Percentiles rank a stretch among this genome's conserved stretches.
Conservation (phyloP, 2,888 invertebrate species). For the Rotaria socialis region DNA sequence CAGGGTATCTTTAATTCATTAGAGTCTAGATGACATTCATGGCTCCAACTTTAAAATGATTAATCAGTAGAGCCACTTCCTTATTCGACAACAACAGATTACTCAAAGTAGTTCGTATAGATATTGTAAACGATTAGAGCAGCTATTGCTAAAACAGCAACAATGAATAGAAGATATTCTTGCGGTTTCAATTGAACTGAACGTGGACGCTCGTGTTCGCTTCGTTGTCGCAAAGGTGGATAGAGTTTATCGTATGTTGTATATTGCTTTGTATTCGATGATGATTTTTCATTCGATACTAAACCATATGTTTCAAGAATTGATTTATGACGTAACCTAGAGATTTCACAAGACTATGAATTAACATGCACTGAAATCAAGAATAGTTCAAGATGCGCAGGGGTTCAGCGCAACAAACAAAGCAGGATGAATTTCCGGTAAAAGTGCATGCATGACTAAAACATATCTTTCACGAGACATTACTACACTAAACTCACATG, state of each 20-base stretch:
- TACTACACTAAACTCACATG: background rate
- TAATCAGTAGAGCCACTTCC: too few species aligned
- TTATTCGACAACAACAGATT: background rate
- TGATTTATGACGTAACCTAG: background rate
- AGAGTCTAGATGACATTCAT: too few species aligned
- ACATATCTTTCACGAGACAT: background rate
- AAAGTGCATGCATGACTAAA: too few species aligned
- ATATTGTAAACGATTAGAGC: background rate
- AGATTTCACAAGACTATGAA: background rate
- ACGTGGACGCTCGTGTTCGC: background rate
- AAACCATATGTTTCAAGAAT: constrained; percentile 13
- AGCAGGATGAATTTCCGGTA: too few species aligned
- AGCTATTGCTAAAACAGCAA: background rate
- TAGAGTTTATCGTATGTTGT: background rate
- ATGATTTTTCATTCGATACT: background rate
- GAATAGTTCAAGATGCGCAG: too few species aligned
- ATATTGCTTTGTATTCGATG: background rate
- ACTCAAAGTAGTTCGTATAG: background rate
- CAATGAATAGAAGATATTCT: background rate
- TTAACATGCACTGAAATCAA: too few species aligned
- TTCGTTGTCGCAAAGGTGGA: background rate
- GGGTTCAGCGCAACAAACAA: too few species aligned
- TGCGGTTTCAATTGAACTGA: background rate
- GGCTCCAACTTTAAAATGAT: too few species aligned
- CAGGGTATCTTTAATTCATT: too few species aligned